Evolutionary conservation across 2,888 invertebrate species (phyloP).

Genomic region (Ferdinandea cuprea): DNA sequence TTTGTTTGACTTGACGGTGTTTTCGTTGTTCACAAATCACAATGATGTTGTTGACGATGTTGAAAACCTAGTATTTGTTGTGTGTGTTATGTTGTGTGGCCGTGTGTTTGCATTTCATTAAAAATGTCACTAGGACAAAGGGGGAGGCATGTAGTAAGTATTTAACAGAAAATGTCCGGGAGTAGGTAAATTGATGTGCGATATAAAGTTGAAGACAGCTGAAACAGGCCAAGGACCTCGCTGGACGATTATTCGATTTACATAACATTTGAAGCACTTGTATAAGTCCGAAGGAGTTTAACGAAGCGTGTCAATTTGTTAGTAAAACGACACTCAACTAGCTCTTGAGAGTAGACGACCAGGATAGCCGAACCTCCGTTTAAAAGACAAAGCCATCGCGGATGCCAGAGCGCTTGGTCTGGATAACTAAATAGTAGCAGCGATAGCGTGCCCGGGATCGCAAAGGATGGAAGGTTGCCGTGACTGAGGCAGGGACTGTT

Average conservation of each 20-base stretch:
- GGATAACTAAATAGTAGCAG: no score
- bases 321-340: no score
- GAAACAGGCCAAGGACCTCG: slow-evolving; percentile 18
- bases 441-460: no score
- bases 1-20: slow-evolving; percentile 73
- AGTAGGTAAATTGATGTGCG: slow-evolving; percentile 53
- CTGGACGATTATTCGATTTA: slow-evolving; percentile 31
- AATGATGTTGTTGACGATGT: slow-evolving; percentile 63
- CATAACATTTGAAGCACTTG: slow-evolving; percentile 5
- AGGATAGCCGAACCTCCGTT: no score
- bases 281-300: neutral
- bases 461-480: no score
- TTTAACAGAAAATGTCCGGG: slow-evolving; percentile 49
- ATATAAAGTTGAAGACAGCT: neutral
- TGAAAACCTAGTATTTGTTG: slow-evolving; percentile 55
- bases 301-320: no score
- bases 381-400: no score
- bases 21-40: slow-evolving; percentile 55
- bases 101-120: slow-evolving; percentile 75
- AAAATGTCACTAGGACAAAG: slow-evolving; percentile 64
- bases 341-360: no score
- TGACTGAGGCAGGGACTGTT: no score
- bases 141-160: slow-evolving; percentile 4
- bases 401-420: no score
- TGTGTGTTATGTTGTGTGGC: slow-evolving; percentile 46